A percentile compares a stretch with the other conserved stretches of the same genome.
These are phyloP conservation scores for Parus major DNA, from an alignment of 2,113 vertebrate genomes.

Conservation along the genomic window DNA sequence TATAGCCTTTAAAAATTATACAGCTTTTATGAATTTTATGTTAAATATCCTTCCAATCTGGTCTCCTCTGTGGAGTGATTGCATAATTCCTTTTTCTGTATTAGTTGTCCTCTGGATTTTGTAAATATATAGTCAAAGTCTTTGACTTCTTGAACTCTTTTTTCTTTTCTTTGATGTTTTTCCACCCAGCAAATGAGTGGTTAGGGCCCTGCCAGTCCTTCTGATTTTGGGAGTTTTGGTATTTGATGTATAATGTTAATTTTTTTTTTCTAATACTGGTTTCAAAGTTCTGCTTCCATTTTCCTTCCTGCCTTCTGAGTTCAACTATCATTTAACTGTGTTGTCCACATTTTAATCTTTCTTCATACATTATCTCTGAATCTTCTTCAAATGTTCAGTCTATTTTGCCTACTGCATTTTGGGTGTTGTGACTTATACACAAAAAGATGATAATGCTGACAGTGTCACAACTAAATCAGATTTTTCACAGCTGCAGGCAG, in stretches of 20 bases:
- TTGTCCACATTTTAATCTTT: neutral
- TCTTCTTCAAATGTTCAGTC: neutral
- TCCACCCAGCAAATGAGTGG: neutral
- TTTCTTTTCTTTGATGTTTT: neutral
- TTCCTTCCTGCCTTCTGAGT: neutral
- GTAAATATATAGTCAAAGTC: neutral
- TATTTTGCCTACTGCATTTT: neutral
- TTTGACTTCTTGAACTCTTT: neutral
- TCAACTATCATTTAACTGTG: neutral
- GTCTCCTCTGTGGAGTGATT: neutral
- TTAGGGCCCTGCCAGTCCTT: neutral
- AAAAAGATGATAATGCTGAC: neutral
- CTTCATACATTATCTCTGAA: neutral
- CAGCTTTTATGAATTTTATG: neutral
- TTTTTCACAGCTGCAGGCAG: neutral
- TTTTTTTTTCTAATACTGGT: neutral
- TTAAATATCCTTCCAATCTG: neutral
- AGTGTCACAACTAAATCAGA: neutral
- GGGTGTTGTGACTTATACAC: neutral
- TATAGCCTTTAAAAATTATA: neutral
- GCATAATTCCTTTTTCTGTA: neutral
- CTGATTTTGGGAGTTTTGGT: neutral
- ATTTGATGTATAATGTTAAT: neutral
- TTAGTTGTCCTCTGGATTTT: neutral
- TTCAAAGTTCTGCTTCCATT: neutral